These are phyloP conservation scores for Lepidocolaptes lacrymiger DNA, from an alignment of 2,797 vertebrate species.

Conservation along the genomic window DNA sequence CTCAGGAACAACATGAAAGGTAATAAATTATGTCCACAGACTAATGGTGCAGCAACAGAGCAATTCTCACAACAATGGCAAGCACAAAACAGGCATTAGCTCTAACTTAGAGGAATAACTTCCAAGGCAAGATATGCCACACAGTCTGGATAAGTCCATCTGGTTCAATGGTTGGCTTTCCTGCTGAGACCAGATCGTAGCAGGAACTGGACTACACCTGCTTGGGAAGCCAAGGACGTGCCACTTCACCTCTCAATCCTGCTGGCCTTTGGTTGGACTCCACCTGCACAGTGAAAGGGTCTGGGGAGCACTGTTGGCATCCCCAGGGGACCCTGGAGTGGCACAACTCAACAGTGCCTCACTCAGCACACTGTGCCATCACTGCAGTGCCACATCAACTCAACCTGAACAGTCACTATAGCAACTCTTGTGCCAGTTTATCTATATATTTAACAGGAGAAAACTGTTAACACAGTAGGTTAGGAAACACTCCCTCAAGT, in stretches of 20 bases:
- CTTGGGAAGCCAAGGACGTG: background rate
- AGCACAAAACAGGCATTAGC: background rate
- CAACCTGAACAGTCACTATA: background rate
- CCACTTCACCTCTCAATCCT: background rate
- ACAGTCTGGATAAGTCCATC: background rate
- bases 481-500: background rate
- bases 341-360: background rate
- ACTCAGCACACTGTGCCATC: background rate
- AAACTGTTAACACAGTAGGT: background rate
- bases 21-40: background rate
- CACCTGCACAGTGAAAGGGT: background rate
- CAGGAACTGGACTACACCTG: background rate
- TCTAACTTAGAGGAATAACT: background rate
- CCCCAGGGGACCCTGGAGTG: background rate
- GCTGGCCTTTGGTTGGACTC: background rate
- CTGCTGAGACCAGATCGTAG: background rate
- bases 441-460: background rate
- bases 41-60: background rate
- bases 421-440: background rate
- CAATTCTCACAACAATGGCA: background rate
- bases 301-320: background rate
- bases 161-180: background rate
- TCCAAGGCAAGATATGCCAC: background rate
- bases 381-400: background rate
- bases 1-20: background rate